Conservation (phyloP, 2,113 vertebrate species). For the Hypomesus transpacificus region DNA sequence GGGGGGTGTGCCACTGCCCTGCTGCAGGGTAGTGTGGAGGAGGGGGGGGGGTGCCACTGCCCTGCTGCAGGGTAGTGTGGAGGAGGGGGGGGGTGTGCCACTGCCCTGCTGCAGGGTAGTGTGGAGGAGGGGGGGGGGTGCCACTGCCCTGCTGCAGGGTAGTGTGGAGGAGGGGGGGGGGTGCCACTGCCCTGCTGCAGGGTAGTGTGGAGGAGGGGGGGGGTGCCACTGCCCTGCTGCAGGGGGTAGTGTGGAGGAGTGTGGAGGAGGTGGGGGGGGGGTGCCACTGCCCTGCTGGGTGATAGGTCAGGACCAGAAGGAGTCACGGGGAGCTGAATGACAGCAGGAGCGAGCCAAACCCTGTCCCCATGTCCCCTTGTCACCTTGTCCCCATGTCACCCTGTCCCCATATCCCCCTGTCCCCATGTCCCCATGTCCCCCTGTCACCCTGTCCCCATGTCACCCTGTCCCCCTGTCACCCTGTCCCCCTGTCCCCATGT, state of each 20-base stretch:
- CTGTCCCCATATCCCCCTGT: too few relatives aligned
- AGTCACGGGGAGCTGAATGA: conserved; percentile 2
- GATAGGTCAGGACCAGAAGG: background rate
- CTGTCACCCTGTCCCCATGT: background rate
- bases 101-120: background rate
- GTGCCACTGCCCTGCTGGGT: too few relatives aligned
- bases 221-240: too few relatives aligned
- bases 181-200: too few relatives aligned
- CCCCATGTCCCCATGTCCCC: too few relatives aligned
- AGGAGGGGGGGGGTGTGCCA: background rate
- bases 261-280: too few relatives aligned
- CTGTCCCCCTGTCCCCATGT: too few relatives aligned
- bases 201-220: background rate
- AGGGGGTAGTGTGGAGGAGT: background rate
- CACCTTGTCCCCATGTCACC: background rate
- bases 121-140: too few relatives aligned
- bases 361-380: background rate
- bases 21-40: background rate
- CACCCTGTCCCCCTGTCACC: background rate
- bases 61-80: too few relatives aligned
- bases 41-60: too few relatives aligned
- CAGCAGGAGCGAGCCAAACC: background rate
- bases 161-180: background rate
- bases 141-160: too few relatives aligned
- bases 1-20: too few relatives aligned